phyloP scores from a whole-genome alignment of 2,888 invertebrate genomes.

The Thecocarcelia acutangulata region DNA sequence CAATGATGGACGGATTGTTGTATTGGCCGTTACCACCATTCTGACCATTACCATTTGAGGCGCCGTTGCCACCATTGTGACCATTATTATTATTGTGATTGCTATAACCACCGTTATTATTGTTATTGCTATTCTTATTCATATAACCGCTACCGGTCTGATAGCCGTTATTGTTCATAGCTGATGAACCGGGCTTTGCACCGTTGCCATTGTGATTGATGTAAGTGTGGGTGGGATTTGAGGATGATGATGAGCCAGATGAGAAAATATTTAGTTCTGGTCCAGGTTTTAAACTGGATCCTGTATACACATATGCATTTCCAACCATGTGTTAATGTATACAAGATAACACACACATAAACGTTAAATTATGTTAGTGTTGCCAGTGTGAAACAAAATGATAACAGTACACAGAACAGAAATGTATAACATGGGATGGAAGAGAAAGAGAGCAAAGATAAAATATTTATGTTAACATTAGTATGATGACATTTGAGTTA shows the following conservation, averaged over 20 bases:
- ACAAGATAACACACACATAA: slow-evolving; percentile 15
- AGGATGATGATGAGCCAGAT: slow-evolving; percentile 76
- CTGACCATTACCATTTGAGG: slow-evolving; percentile 69
- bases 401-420: slow-evolving; percentile 47
- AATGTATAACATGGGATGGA: slow-evolving; percentile 10
- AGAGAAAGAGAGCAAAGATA: slow-evolving; percentile 53
- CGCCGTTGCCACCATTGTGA: slow-evolving; percentile 65
- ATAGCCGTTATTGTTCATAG: slow-evolving; percentile 65
- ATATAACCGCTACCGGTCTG: slow-evolving; percentile 63
- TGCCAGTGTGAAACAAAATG: not conserved
- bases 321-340: slow-evolving; percentile 31
- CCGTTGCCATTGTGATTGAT: slow-evolving; percentile 72
- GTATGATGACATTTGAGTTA: slow-evolving; percentile 28
- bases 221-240: slow-evolving; percentile 79
- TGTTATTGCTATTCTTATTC: slow-evolving; percentile 69
- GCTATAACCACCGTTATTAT: slow-evolving; percentile 68
- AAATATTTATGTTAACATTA: slow-evolving; percentile 46
- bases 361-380: slow-evolving; percentile 39
- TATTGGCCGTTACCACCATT: slow-evolving; percentile 69
- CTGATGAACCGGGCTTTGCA: slow-evolving; percentile 61
- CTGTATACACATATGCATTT: slow-evolving; percentile 72
- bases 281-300: slow-evolving; percentile 80
- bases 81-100: slow-evolving; percentile 69
- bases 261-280: slow-evolving; percentile 78
- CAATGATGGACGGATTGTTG: slow-evolving; percentile 81